Conservation (phyloP, 2,888 invertebrate genomes). For the Pedicia rivosa region DNA sequence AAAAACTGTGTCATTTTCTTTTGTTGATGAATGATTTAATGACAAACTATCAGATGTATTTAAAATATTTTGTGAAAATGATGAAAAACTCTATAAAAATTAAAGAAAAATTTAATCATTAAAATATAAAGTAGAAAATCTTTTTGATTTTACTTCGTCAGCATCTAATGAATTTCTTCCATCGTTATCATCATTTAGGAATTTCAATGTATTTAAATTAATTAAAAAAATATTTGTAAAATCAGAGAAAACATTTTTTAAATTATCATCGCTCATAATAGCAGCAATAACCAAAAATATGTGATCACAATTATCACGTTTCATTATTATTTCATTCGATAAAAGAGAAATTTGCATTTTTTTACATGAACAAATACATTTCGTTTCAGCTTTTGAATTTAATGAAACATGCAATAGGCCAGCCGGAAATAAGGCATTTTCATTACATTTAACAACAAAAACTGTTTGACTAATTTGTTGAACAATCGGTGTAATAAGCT, state of each 20-base stretch:
- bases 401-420: conserved; percentile 24
- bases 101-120: no score
- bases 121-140: no score
- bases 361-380: conserved; percentile 24
- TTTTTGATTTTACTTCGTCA: neutral
- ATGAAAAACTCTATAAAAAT: neutral
- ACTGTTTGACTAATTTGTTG: conserved; percentile 22
- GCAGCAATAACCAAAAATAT: conserved; percentile 23
- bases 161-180: neutral
- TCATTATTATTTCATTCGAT: conserved; percentile 19
- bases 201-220: neutral
- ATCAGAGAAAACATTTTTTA: conserved; percentile 14
- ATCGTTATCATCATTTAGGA: neutral
- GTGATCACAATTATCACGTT: conserved; percentile 29
- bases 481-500: conserved; percentile 20
- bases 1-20: neutral
- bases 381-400: neutral
- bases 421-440: conserved; percentile 22
- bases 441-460: conserved; percentile 24
- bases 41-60: neutral
- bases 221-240: neutral
- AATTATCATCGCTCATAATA: conserved; percentile 17
- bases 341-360: conserved; percentile 26
- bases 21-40: no score
- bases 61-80: neutral